Evolutionary conservation across 2,113 vertebrate genomes (phyloP).

Genomic region (Meleagris gallopavo): DNA sequence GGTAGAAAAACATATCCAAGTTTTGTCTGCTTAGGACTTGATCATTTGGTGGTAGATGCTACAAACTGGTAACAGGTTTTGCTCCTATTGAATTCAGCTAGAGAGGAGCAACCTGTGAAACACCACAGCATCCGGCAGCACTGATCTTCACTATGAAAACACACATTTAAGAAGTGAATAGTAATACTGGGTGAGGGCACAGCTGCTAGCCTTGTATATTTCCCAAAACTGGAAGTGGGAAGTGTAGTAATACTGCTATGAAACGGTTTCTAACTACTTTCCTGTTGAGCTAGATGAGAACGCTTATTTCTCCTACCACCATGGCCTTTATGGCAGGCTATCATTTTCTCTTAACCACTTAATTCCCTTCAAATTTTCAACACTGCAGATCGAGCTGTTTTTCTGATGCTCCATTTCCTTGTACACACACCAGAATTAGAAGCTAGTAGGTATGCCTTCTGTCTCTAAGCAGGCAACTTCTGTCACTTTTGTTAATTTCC

Average conservation of each 20-base stretch:
- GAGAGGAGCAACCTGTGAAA: not conserved
- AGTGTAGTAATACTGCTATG: rapidly evolving
- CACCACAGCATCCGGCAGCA: not conserved
- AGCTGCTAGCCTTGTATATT: not conserved
- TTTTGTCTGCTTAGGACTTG: not conserved
- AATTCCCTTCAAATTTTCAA: not conserved
- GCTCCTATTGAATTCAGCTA: not conserved
- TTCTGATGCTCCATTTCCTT: not conserved
- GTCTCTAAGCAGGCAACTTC: not conserved
- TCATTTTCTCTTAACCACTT: not conserved
- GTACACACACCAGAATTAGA: not conserved
- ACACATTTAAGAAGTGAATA: not conserved
- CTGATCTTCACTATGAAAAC: not conserved
- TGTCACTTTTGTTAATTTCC: not conserved
- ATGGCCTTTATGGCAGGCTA: not conserved
- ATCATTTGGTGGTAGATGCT: not conserved
- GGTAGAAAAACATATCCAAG: not conserved
- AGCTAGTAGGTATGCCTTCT: not conserved
- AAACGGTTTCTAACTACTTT: not conserved
- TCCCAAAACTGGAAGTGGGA: not conserved
- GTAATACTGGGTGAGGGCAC: not conserved
- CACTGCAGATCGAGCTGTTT: not conserved
- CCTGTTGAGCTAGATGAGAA: not conserved
- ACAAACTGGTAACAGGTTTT: not conserved
- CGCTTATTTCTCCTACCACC: not conserved